phyloP scores from a whole-genome alignment of 2,113 vertebrate species.

The Okapia johnstoni region DNA sequence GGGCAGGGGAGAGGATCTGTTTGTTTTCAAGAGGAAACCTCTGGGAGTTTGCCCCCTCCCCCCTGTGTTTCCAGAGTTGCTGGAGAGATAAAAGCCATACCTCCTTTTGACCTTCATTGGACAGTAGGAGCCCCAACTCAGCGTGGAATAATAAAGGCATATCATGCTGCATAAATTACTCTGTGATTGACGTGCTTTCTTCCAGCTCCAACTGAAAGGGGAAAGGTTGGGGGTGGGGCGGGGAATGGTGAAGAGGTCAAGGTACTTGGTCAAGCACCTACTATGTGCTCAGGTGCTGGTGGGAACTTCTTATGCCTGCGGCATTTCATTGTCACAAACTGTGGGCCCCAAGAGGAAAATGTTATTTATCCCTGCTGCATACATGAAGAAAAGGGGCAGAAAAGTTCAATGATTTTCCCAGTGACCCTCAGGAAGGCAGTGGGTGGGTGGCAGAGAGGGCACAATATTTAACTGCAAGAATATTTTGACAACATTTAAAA shows the following conservation, averaged over 20 bases:
- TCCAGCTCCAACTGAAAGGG: conserved; percentile 12
- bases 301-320: neutral
- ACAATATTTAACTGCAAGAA: neutral
- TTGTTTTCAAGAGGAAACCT: conserved; percentile 70
- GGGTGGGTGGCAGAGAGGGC: neutral
- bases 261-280: conserved; percentile 4
- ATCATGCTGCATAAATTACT: conserved; percentile 68
- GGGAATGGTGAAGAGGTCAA: rapidly evolving
- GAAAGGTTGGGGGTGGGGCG: neutral
- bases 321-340: neutral
- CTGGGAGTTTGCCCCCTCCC: conserved; percentile 28
- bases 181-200: conserved; percentile 62
- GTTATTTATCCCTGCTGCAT: neutral
- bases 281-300: neutral
- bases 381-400: neutral
- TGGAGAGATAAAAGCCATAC: conserved; percentile 70
- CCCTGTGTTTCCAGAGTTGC: conserved; percentile 46
- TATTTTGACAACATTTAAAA: neutral
- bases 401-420: neutral
- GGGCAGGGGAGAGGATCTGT: conserved; percentile 43
- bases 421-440: neutral
- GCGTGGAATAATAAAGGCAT: conserved; percentile 69
- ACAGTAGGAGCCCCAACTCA: conserved; percentile 57
- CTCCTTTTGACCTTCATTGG: conserved; percentile 71
- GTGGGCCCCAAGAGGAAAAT: neutral